Evolutionary conservation across 2,113 vertebrate species (phyloP).

Genomic region (Anser brachyrhynchus): DNA sequence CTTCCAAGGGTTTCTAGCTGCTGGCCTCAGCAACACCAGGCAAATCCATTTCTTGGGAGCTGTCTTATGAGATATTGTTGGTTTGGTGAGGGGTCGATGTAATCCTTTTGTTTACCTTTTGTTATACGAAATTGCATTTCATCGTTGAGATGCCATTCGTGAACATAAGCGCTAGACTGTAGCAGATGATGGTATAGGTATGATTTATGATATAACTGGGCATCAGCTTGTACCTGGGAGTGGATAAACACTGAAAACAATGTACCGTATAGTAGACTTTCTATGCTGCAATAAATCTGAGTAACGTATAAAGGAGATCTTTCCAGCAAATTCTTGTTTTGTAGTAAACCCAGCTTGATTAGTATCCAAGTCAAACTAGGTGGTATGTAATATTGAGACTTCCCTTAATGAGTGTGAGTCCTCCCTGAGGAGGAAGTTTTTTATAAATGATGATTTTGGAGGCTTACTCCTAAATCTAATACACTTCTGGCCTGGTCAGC

Average conservation of each 20-base stretch:
- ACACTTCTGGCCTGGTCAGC: not conserved
- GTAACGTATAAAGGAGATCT: not conserved
- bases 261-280: not conserved
- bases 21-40: not conserved
- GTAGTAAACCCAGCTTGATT: not conserved
- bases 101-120: not conserved
- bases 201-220: not conserved
- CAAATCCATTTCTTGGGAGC: not conserved
- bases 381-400: not conserved
- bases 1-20: not conserved
- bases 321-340: not conserved
- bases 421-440: not conserved
- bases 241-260: not conserved
- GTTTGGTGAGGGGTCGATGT: not conserved
- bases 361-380: not conserved
- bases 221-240: not conserved
- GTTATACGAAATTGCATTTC: not conserved
- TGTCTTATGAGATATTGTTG: not conserved
- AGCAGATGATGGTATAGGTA: not conserved
- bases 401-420: not conserved
- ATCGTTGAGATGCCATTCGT: not conserved
- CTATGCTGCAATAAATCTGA: not conserved
- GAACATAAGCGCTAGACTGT: not conserved
- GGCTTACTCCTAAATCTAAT: not conserved
- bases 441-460: not conserved